phyloP scores from a whole-genome alignment of 2,797 vertebrate species.

The Enoplosus armatus region DNA sequence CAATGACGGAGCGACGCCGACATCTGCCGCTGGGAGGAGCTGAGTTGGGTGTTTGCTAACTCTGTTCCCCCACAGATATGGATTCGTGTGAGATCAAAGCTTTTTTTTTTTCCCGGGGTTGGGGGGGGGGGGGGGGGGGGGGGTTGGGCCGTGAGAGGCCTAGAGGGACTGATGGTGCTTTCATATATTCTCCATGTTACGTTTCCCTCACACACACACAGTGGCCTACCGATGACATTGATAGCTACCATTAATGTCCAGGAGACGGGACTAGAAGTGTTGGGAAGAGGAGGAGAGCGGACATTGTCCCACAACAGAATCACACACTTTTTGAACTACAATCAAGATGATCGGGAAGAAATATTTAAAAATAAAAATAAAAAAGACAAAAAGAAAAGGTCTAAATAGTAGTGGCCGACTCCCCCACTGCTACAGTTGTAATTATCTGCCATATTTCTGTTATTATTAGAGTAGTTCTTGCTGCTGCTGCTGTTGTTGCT shows the following conservation, averaged over 20 bases:
- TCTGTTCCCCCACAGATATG: conserved; percentile 41
- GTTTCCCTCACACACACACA: conserved; percentile 10
- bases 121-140: too few species aligned
- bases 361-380: not conserved
- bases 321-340: not conserved
- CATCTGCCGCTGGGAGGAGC: not conserved
- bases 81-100: conserved; percentile 49
- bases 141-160: conserved; percentile 15
- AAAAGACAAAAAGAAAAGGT: not conserved
- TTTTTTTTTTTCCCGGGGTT: not conserved
- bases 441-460: too few species aligned
- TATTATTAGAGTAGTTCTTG: too few species aligned
- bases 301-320: not conserved
- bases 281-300: not conserved
- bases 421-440: too few species aligned
- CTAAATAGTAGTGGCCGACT: too few species aligned
- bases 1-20: too few species aligned
- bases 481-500: too few species aligned
- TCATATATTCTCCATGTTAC: conserved; percentile 33
- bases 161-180: conserved; percentile 30
- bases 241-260: conserved; percentile 24
- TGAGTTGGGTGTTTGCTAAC: not conserved
- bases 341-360: not conserved
- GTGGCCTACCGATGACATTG: conserved; percentile 10
- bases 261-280: not conserved